A percentile compares a stretch with the other conserved stretches of the same genome.
These are phyloP conservation scores for Lytechinus variegatus DNA, from an alignment of 35 echinoderm and acorn worm genomes.

Conservation along the genomic window DNA sequence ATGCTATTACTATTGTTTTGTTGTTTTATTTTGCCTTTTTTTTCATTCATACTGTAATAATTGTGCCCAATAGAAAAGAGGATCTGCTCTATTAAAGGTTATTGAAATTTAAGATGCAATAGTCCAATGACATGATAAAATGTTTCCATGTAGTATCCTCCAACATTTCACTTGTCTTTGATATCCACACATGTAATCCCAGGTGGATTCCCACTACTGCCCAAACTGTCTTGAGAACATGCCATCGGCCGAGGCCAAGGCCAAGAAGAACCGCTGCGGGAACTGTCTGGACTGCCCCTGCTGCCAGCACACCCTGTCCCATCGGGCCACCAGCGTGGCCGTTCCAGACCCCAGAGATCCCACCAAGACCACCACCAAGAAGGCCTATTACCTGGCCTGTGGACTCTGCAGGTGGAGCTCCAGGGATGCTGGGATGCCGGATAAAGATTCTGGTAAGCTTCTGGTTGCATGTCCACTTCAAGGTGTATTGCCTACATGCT, in stretches of 20 bases:
- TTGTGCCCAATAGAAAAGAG: no score
- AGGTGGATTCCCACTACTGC: slow-evolving; percentile 97
- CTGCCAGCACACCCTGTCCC: slow-evolving; percentile 87
- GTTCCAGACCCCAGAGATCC: slow-evolving; percentile 71
- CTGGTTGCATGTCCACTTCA: not conserved
- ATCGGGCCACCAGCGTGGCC: slow-evolving; percentile 89
- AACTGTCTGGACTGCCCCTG: slow-evolving; percentile 98
- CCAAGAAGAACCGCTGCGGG: slow-evolving; percentile 94
- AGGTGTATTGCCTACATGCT: no score
- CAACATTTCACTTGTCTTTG: no score
- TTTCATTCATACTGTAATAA: no score
- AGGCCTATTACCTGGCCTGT: slow-evolving; percentile 96
- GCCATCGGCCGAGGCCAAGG: slow-evolving; percentile 94
- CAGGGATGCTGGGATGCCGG: slow-evolving; percentile 82
- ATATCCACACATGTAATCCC: not conserved
- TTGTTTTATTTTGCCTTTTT: no score
- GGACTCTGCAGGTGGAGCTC: slow-evolving; percentile 94
- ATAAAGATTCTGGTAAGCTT: slow-evolving; percentile 85
- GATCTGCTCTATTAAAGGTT: no score
- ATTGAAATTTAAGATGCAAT: no score
- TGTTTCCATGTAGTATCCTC: no score
- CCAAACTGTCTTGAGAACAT: slow-evolving; percentile 98
- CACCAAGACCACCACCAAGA: slow-evolving; percentile 84
- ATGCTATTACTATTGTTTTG: no score
- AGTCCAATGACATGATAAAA: no score